Evolutionary conservation across 2,888 invertebrate genomes (phyloP).

Genomic region (Drosophila atroscutellata): DNA sequence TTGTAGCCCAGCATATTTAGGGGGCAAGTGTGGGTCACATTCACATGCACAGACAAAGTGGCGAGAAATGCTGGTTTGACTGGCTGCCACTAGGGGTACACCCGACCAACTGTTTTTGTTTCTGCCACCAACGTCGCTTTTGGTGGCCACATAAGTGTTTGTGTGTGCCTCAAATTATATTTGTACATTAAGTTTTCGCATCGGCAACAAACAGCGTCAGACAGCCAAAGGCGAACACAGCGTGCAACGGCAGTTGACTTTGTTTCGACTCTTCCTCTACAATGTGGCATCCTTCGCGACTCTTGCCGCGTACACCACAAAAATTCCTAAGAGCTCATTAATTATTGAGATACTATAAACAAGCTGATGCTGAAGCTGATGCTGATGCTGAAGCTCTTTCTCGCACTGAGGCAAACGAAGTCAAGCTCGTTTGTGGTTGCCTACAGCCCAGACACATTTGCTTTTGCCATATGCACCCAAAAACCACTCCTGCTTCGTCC

Average conservation of each 20-base stretch:
- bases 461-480: constrained; percentile 39
- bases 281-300: constrained; percentile 37
- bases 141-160: constrained; percentile 77
- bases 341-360: constrained; percentile 82
- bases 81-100: constrained; percentile 42
- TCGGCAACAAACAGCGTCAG: constrained; percentile 47
- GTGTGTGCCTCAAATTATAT: constrained; percentile 79
- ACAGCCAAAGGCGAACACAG: constrained; percentile 54
- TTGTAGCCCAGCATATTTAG: constrained; percentile 59
- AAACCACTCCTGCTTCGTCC: constrained; percentile 21
- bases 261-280: constrained; percentile 45
- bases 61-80: constrained; percentile 54
- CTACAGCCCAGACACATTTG: constrained; percentile 77
- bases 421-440: constrained; percentile 78
- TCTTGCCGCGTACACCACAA: constrained; percentile 67
- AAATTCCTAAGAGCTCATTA: constrained; percentile 82
- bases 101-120: constrained; percentile 8
- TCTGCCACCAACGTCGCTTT: constrained; percentile 35
- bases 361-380: constrained; percentile 45
- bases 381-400: constrained; percentile 28
- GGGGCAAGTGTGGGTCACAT: constrained; percentile 58
- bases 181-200: constrained; percentile 79
- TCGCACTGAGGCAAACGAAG: constrained; percentile 62
- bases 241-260: constrained; percentile 75
- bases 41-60: background rate